Percentiles rank a stretch among this genome's conserved stretches.
Evolutionary conservation across 2,888 invertebrate species (phyloP).

Genomic region (Lasius platythorax): DNA sequence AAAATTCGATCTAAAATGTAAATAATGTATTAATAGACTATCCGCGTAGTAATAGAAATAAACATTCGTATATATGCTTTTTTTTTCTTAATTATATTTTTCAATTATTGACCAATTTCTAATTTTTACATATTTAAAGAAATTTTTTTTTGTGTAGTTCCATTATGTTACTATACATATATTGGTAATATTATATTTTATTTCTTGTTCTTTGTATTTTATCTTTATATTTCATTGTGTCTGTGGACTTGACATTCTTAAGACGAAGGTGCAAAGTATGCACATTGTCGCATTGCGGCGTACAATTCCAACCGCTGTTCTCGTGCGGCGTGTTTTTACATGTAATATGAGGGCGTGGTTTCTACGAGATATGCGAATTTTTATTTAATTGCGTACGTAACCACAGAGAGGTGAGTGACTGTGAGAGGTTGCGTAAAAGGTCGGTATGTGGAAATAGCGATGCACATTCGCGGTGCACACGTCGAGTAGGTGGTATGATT

Average conservation of each 20-base stretch:
- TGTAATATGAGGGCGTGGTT: constrained; percentile 36
- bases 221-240: background rate
- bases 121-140: background rate
- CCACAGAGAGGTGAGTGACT: constrained; percentile 22
- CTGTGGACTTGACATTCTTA: background rate
- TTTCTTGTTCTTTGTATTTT: background rate
- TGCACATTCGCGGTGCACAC: background rate
- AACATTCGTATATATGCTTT: background rate
- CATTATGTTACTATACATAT: background rate
- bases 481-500: constrained; percentile 14
- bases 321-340: constrained; percentile 24
- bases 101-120: background rate
- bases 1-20: background rate
- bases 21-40: background rate
- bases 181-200: background rate
- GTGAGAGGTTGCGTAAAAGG: constrained; percentile 35
- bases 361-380: constrained; percentile 45
- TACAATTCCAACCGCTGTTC: constrained; percentile 28
- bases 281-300: constrained; percentile 41
- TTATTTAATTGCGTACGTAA: constrained; percentile 35
- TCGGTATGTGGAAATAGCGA: constrained; percentile 24
- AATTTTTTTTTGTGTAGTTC: background rate
- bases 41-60: background rate
- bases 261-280: constrained; percentile 14
- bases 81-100: background rate